Evolutionary conservation across 2,113 vertebrate genomes (phyloP).

Genomic region (Cyprinodon variegatus): DNA sequence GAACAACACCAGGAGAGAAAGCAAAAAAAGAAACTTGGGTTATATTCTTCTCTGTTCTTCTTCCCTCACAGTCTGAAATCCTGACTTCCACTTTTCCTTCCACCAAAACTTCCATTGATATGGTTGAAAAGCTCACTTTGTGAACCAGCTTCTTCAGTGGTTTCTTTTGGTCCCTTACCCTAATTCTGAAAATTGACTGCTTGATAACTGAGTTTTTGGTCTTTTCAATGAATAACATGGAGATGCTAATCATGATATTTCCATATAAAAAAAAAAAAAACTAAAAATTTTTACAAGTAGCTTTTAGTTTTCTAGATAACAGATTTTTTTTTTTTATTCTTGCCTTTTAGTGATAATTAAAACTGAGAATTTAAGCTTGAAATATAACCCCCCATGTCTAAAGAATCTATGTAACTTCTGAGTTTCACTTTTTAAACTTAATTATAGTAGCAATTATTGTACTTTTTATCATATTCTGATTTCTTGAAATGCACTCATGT

Average conservation of each 20-base stretch:
- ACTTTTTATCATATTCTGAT: neutral
- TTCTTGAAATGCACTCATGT: neutral
- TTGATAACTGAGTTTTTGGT: neutral
- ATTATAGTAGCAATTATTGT: neutral
- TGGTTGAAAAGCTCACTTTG: neutral
- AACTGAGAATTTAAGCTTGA: neutral
- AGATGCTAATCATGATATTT: neutral
- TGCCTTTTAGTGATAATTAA: no score
- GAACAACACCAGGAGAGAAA: no score
- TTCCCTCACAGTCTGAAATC: no score
- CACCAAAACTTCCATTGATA: neutral
- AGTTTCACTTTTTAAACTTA: neutral
- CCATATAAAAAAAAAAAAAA: neutral
- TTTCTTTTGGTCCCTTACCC: neutral
- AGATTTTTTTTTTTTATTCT: no score
- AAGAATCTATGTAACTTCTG: neutral
- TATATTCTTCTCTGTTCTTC: neutral
- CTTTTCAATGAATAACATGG: neutral
- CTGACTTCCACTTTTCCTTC: neutral
- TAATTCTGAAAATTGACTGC: neutral
- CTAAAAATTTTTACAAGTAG: neutral
- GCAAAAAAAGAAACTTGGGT: neutral
- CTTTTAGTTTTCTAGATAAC: no score
- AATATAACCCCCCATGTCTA: neutral
- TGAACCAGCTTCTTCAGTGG: neutral